Base-by-base conservation (phyloP, 1,140 invertebrate species). In the Dolichoris vasculosae region DNA sequence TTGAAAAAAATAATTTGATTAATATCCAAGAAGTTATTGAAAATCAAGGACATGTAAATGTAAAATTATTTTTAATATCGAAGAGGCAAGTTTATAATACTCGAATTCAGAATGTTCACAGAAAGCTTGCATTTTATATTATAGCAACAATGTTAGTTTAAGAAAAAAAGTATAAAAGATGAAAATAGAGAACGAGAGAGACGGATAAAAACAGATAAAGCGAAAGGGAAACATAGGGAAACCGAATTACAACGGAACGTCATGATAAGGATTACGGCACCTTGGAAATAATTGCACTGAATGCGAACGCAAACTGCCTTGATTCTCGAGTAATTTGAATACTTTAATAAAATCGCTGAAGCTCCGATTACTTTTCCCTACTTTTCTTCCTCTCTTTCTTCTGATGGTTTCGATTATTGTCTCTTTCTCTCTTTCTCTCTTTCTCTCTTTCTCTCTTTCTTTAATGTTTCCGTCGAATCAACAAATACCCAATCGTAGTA, bases 341-440 rank as follows among this genome's bases (percentile, higher is more conserved):
- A 59, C 48, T 85, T 85, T 73, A 85, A 85, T 85, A 80, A 85
- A 80, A 80, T 51, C 51, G 40, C 83, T 59, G 43, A 63, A 63
- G 51, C n/a, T 35, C 32, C 20, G 7, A 26, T 35, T n/a, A 9
- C 63, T 46, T 67, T 48, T 35, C 23, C 17, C 64, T 2, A 38
- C 30, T 38, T 6, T n/a, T 32, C 15, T 30, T 23, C 20, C 26
- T 13, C 80, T 71, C 64, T 30, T 46, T 69, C 30, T 13, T 23
- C 0, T n/a, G n/a, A n/a, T n/a, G n/a, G n/a, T n/a, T n/a, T n/a
- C n/a, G n/a, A n/a, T n/a, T n/a, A n/a, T n/a, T n/a, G 3, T 81
- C 67, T 43, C 23, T 64, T 0, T 80, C 4, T 55, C 20, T 48
- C 48, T 63, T 63, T 63, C 64, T 71, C 79, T 11, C 2, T n/a